Evolutionary conservation across 1,140 invertebrate genomes (phyloP).

Genomic region (Panagrolaimus sp.): DNA sequence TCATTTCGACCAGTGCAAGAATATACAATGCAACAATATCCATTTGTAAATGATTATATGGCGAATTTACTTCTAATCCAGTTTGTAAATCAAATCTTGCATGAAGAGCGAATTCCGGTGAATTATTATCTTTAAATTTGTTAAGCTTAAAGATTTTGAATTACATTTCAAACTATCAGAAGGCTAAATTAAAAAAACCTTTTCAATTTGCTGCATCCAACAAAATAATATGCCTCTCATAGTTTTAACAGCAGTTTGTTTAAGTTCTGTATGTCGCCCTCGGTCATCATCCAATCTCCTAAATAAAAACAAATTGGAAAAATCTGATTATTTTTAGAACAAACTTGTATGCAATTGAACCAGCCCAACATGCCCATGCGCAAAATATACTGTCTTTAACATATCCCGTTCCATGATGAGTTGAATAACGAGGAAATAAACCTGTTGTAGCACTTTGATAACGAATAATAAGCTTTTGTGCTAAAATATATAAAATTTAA

Average conservation of each 20-base stretch:
- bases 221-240: constrained; percentile 95
- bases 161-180: background rate
- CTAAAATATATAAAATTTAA: constrained; percentile 65
- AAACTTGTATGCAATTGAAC: constrained; percentile 89
- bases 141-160: constrained; percentile 67
- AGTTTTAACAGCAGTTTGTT: constrained; percentile 92
- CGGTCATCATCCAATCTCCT: constrained; percentile 94
- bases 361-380: constrained; percentile 85
- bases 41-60: constrained; percentile 87
- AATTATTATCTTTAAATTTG: constrained; percentile 87
- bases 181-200: constrained; percentile 56
- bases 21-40: constrained; percentile 91
- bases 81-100: constrained; percentile 89
- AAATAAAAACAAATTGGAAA: constrained; percentile 37
- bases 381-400: constrained; percentile 93
- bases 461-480: constrained; percentile 81
- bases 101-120: constrained; percentile 79
- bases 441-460: constrained; percentile 91
- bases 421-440: constrained; percentile 81
- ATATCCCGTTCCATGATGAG: constrained; percentile 72
- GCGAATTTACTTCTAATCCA: constrained; percentile 75
- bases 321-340: constrained; percentile 17
- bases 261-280: constrained; percentile 92
- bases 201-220: constrained; percentile 85
- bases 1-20: constrained; percentile 79